Percentiles rank a stretch among this genome's conserved stretches.
Evolutionary conservation across 2,113 vertebrate genomes (phyloP).

Genomic region (Cottus gobio): DNA sequence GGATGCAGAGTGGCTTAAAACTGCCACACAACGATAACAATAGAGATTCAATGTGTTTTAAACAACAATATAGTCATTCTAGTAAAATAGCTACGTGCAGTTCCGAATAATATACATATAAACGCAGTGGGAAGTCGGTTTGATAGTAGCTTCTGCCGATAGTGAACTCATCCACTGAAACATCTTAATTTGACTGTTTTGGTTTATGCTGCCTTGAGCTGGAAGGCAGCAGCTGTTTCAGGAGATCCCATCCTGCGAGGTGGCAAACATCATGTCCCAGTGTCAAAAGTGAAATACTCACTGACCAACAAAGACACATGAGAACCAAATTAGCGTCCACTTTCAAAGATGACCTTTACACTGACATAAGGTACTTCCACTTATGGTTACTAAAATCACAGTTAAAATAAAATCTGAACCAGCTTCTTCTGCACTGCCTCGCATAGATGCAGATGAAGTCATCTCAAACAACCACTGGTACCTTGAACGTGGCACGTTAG

Average conservation of each 20-base stretch:
- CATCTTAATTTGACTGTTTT: background rate
- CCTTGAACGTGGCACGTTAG: background rate
- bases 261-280: constrained; percentile 8
- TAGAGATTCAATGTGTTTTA: constrained; percentile 16
- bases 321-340: constrained; percentile 17
- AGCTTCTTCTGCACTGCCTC: background rate
- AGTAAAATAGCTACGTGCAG: constrained; percentile 50
- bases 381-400: constrained; percentile 19
- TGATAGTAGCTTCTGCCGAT: constrained; percentile 21
- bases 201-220: constrained; percentile 22
- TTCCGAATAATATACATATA: constrained; percentile 39
- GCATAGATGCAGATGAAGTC: background rate
- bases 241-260: background rate
- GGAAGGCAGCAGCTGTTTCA: background rate
- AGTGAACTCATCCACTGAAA: constrained; percentile 33
- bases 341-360: background rate
- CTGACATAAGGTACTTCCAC: background rate
- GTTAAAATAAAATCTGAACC: constrained; percentile 20
- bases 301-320: constrained; percentile 23
- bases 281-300: constrained; percentile 26
- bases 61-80: constrained; percentile 29
- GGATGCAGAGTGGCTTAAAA: constrained; percentile 33
- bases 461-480: background rate
- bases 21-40: constrained; percentile 25
- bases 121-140: constrained; percentile 40